Percentiles rank a stretch among this genome's conserved stretches.
These are phyloP conservation scores for Motacilla alba DNA, from an alignment of 2,113 vertebrate genomes.

Conservation along the genomic window DNA sequence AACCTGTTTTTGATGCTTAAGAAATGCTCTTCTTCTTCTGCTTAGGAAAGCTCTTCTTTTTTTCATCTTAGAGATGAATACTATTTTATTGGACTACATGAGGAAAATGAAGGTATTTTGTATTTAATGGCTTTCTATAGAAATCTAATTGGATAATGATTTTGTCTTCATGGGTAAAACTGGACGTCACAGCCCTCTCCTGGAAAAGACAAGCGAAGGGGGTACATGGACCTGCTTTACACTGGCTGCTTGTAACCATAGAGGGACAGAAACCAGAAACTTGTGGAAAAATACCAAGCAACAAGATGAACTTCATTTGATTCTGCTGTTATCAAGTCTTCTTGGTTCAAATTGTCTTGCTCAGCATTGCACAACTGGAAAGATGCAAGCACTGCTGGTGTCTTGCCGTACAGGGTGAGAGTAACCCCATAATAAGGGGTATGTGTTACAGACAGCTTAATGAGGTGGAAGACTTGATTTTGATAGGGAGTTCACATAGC, in stretches of 20 bases:
- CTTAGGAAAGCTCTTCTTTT: background rate
- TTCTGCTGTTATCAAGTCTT: background rate
- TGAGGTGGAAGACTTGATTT: background rate
- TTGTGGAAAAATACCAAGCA: background rate
- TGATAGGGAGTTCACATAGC: background rate
- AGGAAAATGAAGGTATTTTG: background rate
- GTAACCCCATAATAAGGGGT: background rate
- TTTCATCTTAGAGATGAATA: background rate
- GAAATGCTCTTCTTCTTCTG: background rate
- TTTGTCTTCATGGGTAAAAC: background rate
- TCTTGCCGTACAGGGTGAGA: background rate
- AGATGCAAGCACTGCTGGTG: background rate
- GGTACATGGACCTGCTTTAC: accelerated
- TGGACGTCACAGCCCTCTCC: accelerated
- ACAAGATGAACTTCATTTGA: background rate
- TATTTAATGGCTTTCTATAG: background rate
- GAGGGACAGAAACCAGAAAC: background rate
- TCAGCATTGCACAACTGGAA: background rate
- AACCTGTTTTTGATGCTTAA: background rate
- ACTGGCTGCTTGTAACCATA: accelerated
- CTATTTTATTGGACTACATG: background rate
- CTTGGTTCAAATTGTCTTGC: background rate
- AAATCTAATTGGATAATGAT: background rate
- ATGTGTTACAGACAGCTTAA: background rate
- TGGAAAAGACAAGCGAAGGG: background rate